Base-by-base conservation (phyloP, 2,797 vertebrate species). In the Microtus californicus region DNA sequence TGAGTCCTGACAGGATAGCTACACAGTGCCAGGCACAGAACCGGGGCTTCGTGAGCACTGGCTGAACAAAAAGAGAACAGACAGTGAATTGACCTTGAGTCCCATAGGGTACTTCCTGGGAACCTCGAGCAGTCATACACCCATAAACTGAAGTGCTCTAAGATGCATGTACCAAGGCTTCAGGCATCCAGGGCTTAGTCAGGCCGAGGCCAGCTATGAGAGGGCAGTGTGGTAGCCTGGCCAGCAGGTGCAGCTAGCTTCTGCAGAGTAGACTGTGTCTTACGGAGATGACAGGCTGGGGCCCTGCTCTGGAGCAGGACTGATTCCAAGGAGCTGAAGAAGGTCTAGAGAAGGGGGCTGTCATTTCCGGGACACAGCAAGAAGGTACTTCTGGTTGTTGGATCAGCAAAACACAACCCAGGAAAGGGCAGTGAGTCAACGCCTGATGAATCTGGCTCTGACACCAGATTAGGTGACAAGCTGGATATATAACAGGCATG, bases 21-120 rank as follows among this genome's bases (percentile, higher is more conserved):
- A 31, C 1, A 29, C 34, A 5, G 51, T 4, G 25, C 1, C 0
- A 23, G 10, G 27, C 59, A 29, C 0, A 34, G 67, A 7, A 43
- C 56, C 27, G 10, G 34, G 2, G 48, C 54, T 34, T 13, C 0
- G 10, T n/a, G 43, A 31, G 19, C 29, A 76, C 27, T 43, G 71
- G 54, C 37, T 74, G 27, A 87, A 74, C 23, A 43, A 23, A 88
- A 88, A 77, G 54, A 59, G 31, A 45, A 76, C 10, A 19, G 29
- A 27, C 51, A 37, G 25, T 34, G 29, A 77, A 45, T 76, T 19
- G 71, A 48, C 87, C 63, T 29, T n/a, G 71, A 77, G 6, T 34
- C 73, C 56, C 29, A 71, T 13, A 89, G 40, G 12, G n/a, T 56
- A 27, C 12, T 88, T 73, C 69, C n/a, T 56, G 5, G 10, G 51